Base-by-base conservation (phyloP, 2,113 vertebrate genomes). In the Perca fluviatilis region DNA sequence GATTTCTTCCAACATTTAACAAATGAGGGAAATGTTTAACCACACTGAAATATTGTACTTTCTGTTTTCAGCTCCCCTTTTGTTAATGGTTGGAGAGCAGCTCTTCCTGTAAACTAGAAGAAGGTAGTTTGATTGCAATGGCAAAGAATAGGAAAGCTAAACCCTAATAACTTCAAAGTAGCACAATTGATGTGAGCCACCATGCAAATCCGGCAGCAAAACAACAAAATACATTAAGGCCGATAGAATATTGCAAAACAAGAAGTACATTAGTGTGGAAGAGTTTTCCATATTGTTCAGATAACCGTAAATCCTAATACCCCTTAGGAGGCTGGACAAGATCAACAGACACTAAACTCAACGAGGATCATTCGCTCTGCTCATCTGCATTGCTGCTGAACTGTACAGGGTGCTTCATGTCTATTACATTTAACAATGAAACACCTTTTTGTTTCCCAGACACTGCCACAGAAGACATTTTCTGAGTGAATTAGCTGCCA, bases 351-450 rank as follows among this genome's bases (percentile, higher is more conserved):
- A 74, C 23, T 58, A 61, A 70, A 73, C 18, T 68, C 11, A 43
- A 40, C 77, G 30, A 53, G 69, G 25, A 74, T 74, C 25, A 64
- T 67, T 86, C 16, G 21, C 53, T 80, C 50, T 19, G 46, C 61
- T 82, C 61, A 9, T 75, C 58, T 57, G 43, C 67, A 30, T 69
- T 30, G 1, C 14, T 77, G n/a, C 66, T 66, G 50, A 75, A 33
- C 68, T 71, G 40, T 67, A 21, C 43, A 46, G n/a, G 3, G 46
- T 63, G 53, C 40, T 47, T 56, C 30, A 50, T 51, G 47, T 57
- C 64, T 70, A 12, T 77, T 49, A 77, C 16, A 57, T 67, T 33
- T n/a, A 67, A 74, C 68, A 60, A 77, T 70, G 56, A 68, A 61
- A 66, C 18, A 58, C 10, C 0, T 6, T 53, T 72, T 71, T 46